Percentiles rank a stretch among this genome's conserved stretches.
phyloP scores from a whole-genome alignment of 2,113 vertebrate genomes.

The Abramis brama region DNA sequence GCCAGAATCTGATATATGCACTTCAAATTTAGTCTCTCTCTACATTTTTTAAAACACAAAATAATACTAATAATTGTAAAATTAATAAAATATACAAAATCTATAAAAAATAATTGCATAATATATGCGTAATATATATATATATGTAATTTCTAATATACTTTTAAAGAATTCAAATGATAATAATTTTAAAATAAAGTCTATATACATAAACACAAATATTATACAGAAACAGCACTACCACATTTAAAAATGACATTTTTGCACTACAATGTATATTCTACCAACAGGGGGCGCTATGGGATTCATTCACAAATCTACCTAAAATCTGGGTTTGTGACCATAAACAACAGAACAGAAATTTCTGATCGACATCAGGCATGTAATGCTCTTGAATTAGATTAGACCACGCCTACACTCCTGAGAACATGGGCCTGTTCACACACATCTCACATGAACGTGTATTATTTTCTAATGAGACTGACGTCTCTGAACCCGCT shows the following conservation, averaged over 20 bases:
- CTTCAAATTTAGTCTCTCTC: not conserved
- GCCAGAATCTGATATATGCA: not conserved
- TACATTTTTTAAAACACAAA: not conserved
- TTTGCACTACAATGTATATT: not conserved
- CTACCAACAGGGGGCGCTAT: slow-evolving; percentile 28
- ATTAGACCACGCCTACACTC: not conserved
- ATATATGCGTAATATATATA: not conserved
- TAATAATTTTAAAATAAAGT: not conserved
- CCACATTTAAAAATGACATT: not conserved
- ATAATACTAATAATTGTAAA: not conserved
- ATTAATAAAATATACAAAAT: not conserved
- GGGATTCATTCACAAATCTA: slow-evolving; percentile 7
- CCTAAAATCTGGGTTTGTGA: not conserved
- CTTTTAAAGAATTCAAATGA: not conserved
- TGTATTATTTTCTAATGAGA: not conserved
- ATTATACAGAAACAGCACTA: not conserved
- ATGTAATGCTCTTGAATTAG: not conserved
- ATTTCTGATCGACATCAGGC: not conserved
- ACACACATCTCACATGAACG: not conserved
- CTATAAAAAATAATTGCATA: too few relatives aligned
- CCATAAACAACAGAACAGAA: not conserved
- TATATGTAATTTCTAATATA: not conserved
- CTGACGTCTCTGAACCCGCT: not conserved
- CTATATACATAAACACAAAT: too few relatives aligned
- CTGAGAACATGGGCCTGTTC: too few relatives aligned